Evolutionary conservation across 2,797 vertebrate species (phyloP).

Genomic region (Pteronotus mesoamericanus): DNA sequence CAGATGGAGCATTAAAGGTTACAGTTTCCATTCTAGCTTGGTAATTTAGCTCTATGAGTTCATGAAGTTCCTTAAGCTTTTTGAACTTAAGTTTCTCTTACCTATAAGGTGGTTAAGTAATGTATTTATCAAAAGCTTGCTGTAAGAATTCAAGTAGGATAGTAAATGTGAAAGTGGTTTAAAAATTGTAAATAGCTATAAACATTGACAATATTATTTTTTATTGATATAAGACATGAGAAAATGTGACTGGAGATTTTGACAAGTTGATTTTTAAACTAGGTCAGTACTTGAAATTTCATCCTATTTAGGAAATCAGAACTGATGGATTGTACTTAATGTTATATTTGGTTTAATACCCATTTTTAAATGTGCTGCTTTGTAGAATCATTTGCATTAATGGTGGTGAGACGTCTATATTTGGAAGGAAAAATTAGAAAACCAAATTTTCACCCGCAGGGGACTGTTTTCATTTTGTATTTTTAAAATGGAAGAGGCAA

Average conservation of each 20-base stretch:
- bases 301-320: constrained; percentile 49
- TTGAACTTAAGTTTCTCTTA: background rate
- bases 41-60: background rate
- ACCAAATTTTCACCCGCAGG: constrained; percentile 35
- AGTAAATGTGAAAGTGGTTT: background rate
- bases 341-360: constrained; percentile 49
- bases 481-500: background rate
- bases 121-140: background rate
- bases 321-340: constrained; percentile 37
- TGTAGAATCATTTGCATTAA: constrained; percentile 58
- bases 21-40: background rate
- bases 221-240: background rate
- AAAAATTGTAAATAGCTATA: background rate
- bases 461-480: constrained; percentile 38
- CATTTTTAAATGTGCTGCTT: constrained; percentile 54
- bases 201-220: background rate
- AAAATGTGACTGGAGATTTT: constrained; percentile 50
- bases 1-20: background rate
- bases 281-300: constrained; percentile 54
- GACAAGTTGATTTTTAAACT: constrained; percentile 56
- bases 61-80: background rate
- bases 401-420: constrained; percentile 59
- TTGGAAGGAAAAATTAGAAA: constrained; percentile 47
- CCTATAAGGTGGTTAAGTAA: background rate
- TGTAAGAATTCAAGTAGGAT: constrained; percentile 22